A percentile compares a stretch with the other conserved stretches of the same genome.
Evolutionary conservation across 2,888 invertebrate genomes (phyloP).

Genomic region (Adelognathus sp.): DNA sequence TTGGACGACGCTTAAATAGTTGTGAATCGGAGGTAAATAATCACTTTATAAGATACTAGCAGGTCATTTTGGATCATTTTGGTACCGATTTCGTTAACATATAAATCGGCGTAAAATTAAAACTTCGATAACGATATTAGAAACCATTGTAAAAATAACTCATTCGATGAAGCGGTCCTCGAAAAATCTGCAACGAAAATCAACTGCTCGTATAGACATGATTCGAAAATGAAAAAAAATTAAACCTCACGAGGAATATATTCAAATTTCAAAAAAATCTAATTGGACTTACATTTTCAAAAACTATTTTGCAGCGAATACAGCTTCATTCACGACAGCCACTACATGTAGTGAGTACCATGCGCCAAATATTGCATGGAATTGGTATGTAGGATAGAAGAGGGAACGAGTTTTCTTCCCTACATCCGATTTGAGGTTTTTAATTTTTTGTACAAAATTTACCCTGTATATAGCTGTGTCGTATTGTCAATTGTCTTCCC

Average conservation of each 20-base stretch:
- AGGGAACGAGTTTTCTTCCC: neutral
- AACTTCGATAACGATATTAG: too few species aligned
- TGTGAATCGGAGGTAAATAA: too few species aligned
- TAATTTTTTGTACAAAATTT: neutral
- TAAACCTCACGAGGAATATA: neutral
- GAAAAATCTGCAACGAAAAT: too few species aligned
- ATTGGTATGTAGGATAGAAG: slow-evolving; percentile 26
- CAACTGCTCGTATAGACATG: neutral
- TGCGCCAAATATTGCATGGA: slow-evolving; percentile 62
- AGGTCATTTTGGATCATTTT: too few species aligned
- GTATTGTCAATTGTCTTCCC: neutral
- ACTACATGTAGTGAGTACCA: slow-evolving; percentile 80
- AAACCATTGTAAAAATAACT: too few species aligned
- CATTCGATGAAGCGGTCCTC: too few species aligned
- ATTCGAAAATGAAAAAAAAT: neutral
- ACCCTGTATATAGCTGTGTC: neutral
- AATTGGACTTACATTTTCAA: slow-evolving; percentile 30
- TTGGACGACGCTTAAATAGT: too few species aligned
- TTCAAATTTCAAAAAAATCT: slow-evolving; percentile 1
- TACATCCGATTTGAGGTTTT: neutral
- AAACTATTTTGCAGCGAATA: slow-evolving; percentile 76
- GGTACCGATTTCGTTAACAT: too few species aligned
- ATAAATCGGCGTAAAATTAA: too few species aligned
- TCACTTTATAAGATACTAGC: too few species aligned
- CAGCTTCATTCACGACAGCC: slow-evolving; percentile 81